Conservation (phyloP, 2,888 invertebrate species). For the Diarsia rubi region DNA sequence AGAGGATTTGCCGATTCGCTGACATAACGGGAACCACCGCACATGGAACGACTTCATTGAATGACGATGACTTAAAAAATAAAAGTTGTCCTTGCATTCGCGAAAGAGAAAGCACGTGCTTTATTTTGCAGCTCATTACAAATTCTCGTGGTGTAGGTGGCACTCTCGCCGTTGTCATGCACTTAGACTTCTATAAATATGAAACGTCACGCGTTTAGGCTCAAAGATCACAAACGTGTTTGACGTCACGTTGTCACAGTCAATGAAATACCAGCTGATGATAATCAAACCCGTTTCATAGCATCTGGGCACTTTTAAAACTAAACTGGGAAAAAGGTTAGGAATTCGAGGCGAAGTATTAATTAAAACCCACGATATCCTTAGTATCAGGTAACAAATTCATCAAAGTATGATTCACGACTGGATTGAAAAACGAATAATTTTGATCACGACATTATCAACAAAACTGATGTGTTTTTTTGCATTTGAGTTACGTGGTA, state of each 20-base stretch:
- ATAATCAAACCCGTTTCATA: neutral
- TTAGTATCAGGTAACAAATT: neutral
- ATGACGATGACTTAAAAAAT: conserved; percentile 1
- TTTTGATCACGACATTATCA: no score
- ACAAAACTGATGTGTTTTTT: no score
- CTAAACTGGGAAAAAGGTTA: neutral
- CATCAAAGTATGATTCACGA: neutral
- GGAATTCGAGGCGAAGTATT: no score
- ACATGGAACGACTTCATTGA: neutral
- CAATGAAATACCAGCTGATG: neutral
- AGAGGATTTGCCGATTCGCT: neutral
- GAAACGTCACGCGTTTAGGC: conserved; percentile 29
- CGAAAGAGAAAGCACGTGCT: conserved; percentile 38
- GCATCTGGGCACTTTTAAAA: neutral
- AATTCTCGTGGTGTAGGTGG: conserved; percentile 39
- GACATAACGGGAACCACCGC: neutral
- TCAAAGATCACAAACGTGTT: conserved; percentile 26
- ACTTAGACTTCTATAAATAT: conserved; percentile 40
- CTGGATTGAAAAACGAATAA: neutral
- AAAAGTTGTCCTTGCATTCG: conserved; percentile 13
- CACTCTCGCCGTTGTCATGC: conserved; percentile 42
- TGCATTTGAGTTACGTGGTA: neutral
- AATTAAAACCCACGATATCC: no score
- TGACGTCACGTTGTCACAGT: neutral
- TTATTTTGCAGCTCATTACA: conserved; percentile 38